Conservation (phyloP, 1,140 invertebrate genomes). For the Drosophila funebris region DNA sequence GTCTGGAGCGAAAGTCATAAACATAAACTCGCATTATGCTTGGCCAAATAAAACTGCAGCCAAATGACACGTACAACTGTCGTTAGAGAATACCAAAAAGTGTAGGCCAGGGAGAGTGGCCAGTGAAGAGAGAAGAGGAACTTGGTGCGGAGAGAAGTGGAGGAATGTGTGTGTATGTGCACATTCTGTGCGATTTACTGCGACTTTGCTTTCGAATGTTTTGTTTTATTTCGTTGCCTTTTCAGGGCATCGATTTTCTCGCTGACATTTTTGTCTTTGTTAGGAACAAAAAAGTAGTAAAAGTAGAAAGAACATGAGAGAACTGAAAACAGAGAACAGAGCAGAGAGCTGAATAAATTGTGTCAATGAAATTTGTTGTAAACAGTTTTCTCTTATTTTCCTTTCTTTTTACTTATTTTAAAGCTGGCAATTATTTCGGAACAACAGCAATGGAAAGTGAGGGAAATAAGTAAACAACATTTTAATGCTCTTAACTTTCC, state of each 20-base stretch:
- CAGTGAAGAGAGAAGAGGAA: too few species aligned
- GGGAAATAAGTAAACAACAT: constrained; percentile 19
- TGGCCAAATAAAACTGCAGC: constrained; percentile 74
- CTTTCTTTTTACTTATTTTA: constrained; percentile 44
- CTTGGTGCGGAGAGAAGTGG: not conserved
- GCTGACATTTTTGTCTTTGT: constrained; percentile 55
- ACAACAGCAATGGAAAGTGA: constrained; percentile 17
- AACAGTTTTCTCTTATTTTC: constrained; percentile 36
- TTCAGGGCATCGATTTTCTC: constrained; percentile 78
- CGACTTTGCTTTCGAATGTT: constrained; percentile 69
- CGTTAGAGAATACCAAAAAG: constrained; percentile 4
- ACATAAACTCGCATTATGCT: constrained; percentile 77
- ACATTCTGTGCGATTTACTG: constrained; percentile 68
- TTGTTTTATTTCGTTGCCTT: constrained; percentile 73
- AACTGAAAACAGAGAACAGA: constrained; percentile 11
- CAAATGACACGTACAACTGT: constrained; percentile 78
- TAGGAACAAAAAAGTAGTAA: not conserved
- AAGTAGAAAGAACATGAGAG: not conserved
- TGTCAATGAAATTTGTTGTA: constrained; percentile 77
- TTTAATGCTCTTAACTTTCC: constrained; percentile 26
- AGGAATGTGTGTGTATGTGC: constrained; percentile 6
- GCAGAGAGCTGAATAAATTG: constrained; percentile 52
- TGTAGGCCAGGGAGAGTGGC: not conserved
- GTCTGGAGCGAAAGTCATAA: constrained; percentile 47
- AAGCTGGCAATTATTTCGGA: constrained; percentile 46